Evolutionary conservation across 2,113 vertebrate genomes (phyloP), one percentile per base, ranked within the genome.

Genomic region (Notiomystis cincta): DNA sequence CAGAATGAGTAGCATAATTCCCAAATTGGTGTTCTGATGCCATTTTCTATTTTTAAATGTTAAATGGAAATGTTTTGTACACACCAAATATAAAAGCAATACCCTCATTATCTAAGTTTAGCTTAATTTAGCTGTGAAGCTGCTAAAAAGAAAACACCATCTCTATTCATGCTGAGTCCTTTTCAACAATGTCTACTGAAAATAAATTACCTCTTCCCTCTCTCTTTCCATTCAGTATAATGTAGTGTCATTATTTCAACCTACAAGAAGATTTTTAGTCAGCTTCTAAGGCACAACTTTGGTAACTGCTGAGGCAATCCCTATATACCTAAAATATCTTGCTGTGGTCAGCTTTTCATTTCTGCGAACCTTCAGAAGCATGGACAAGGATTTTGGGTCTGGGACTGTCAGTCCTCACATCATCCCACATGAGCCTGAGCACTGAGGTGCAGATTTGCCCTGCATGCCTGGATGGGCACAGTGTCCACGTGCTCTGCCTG

Each of bases 391-490:
- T 35, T 65, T 57, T 2, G 1, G 11, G n/a, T 50, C 53, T 11
- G 13, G 50, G 15, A 38, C 30, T 24, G n/a, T 11, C 65, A 57
- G 51, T 60, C 15, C 23, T 51, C 24, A 38, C 31, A 15, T 24
- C 7, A 15, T 31, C 1, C 1, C 24, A 23, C 30, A 10, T 7
- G 10, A 82, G 4, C 23, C 58, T 60, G 24, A 65, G 24, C 15
- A 28, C 40, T 2, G 2, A 2, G 0, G 10, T 28, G 48, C 20
- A 25, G 53, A 10, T 2, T 0, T 47, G 60, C 23, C 25, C 37
- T 2, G 1, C 7, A 27, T 0, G 3, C 7, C 38, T 54, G 38
- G 24, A 6, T 21, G 13, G 3, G 2, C 1, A 0, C 6, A 76
- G 30, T 4, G 2, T 22, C 40, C 44, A 15, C 23, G 17, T 22